phyloP scores from a whole-genome alignment of 1,140 invertebrate species.

The Colletes gigas region DNA sequence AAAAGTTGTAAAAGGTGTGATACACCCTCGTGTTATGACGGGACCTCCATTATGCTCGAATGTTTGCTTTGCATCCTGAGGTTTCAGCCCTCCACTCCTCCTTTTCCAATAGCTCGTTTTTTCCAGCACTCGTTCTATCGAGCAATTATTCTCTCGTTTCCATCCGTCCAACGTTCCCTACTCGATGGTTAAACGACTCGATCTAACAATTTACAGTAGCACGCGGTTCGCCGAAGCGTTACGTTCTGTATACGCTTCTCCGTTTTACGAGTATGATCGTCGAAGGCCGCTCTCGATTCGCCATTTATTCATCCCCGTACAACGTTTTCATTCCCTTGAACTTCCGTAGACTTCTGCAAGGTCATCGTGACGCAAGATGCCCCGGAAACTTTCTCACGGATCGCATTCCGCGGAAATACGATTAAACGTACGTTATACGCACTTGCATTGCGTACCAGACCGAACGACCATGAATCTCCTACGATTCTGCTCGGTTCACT shows the following conservation, averaged over 20 bases:
- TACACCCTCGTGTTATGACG: too few relatives aligned
- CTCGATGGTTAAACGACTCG: constrained; percentile 24
- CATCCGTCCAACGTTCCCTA: constrained; percentile 6
- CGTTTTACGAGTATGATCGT: constrained; percentile 10
- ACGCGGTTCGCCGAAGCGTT: too few relatives aligned
- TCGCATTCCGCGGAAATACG: neutral
- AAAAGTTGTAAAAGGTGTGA: too few relatives aligned
- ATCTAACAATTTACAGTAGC: constrained; percentile 11
- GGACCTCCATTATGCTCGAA: too few relatives aligned
- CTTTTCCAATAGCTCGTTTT: too few relatives aligned
- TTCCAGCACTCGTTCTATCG: neutral
- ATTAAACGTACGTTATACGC: neutral
- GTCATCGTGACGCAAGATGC: neutral
- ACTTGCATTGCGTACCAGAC: too few relatives aligned
- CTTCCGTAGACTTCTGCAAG: constrained; percentile 8
- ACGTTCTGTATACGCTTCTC: neutral
- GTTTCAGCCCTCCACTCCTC: too few relatives aligned
- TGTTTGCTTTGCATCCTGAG: too few relatives aligned
- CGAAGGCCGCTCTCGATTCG: neutral
- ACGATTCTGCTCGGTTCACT: too few relatives aligned
- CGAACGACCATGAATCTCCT: too few relatives aligned
- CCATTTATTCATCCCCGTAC: neutral
- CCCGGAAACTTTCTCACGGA: neutral
- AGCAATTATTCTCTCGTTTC: too few relatives aligned
- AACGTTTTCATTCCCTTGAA: neutral